Evolutionary conservation across 2,888 invertebrate species (phyloP), one percentile per base, ranked within the genome.

Genomic region (Prosapia bicincta): DNA sequence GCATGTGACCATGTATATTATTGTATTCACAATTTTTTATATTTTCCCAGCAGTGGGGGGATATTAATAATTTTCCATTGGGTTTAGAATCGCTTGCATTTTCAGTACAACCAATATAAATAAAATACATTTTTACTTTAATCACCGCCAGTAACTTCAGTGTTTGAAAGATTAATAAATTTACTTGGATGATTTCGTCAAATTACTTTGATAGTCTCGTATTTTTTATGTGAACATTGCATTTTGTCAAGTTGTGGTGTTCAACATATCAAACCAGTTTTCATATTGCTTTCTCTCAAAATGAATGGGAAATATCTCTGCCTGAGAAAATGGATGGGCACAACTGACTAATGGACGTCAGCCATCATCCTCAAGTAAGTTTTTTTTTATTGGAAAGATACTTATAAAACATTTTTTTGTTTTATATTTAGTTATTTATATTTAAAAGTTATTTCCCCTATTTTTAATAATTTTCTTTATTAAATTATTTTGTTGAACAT

Each of bases 341-440:
- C 28, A 32, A 30, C n/a, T 30, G 25, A 70, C 28, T 25, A 26
- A 70, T 23, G 30, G 30, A 70, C 43, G 70, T 43, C 76, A 70
- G 68, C 75, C 78, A 54, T 20, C 20, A 54, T 54, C 54, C 54
- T 20, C 54, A 54, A 54, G 54, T 54, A 54, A 54, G 54, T 54
- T 54, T 54, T 54, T 54, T 13, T 54, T 54, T 38, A 38, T 20
- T 54, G 54, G 54, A 54, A 54, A 54, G 20, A 54, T 54, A 54
- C 54, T 54, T 54, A 20, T 54, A 54, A 54, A 54, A 20, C 20
- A 54, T 54, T 54, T n/a, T n/a, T 54, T 38, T 54, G 54, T 54
- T 54, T 20, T 54, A 1, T 20, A 38, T 13, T 38, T 6, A 13
- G 13, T 54, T 54, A 20, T 20, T 54, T 9, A 20, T 54, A 54